Conservation (phyloP, 2,888 invertebrate species). For the Furcula furcula region DNA sequence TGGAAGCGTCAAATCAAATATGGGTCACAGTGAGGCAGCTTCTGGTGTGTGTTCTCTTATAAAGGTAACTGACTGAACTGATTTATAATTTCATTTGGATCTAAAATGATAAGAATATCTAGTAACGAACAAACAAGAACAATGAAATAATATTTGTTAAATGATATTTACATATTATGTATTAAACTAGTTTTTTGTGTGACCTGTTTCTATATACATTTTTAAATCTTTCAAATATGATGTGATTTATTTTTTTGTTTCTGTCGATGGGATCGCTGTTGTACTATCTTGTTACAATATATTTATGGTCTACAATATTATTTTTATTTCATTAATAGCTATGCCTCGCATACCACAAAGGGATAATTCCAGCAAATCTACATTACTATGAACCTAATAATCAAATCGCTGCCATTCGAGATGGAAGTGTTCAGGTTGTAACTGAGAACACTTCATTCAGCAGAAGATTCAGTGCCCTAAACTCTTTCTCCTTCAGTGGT, state of each 20-base stretch:
- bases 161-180: not conserved
- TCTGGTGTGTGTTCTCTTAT: conserved; percentile 73
- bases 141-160: too few relatives aligned
- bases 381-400: conserved; percentile 38
- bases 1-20: conserved; percentile 54
- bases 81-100: too few relatives aligned
- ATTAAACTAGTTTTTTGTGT: too few relatives aligned
- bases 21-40: conserved; percentile 50
- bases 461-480: conserved; percentile 39
- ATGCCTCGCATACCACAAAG: conserved; percentile 41
- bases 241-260: too few relatives aligned
- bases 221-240: too few relatives aligned
- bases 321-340: conserved; percentile 27
- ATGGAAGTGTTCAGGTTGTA: conserved; percentile 37
- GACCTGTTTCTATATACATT: too few relatives aligned
- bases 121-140: too few relatives aligned
- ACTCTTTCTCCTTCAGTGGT: conserved; percentile 41
- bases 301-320: too few relatives aligned
- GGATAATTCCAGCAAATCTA: conserved; percentile 43
- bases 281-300: too few relatives aligned
- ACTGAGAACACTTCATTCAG: conserved; percentile 32
- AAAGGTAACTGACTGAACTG: too few relatives aligned
- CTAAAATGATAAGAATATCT: too few relatives aligned
- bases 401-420: conserved; percentile 25
- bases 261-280: too few relatives aligned